Evolutionary conservation across 2,113 vertebrate genomes (phyloP), one percentile per base, ranked within the genome.

Genomic region (Lathamus discolor): DNA sequence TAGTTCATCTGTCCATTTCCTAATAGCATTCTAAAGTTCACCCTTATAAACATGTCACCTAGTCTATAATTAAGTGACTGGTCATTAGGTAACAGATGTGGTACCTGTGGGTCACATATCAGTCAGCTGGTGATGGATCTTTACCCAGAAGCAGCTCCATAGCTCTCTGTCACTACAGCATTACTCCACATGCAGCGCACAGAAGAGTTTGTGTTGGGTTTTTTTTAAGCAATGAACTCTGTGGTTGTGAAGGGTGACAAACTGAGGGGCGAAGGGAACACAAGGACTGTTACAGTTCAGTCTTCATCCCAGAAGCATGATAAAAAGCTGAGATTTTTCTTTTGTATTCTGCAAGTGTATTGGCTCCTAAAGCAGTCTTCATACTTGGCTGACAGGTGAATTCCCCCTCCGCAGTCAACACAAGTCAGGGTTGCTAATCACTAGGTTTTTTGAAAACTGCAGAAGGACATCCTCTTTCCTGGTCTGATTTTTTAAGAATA

Each of bases 41-140:
- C 98, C 98, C 99, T 98, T 99, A 99, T 99, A 99, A 99, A 99
- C 99, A 98, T 99, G 99, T 99, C 99, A 99, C 98, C 72, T 89
- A 95, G 98, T 95, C 96, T 76, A 97, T 99, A 99, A 99, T 99
- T 98, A 99, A 99, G 98, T 98, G 98, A 98, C 98, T 97, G 96
- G 98, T 98, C 98, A 99, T 98, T 98, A 98, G 98, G 98, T 98
- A 98, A 98, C 98, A 97, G 70, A 97, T 98, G 92, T 86, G 79
- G 96, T 99, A 99, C 98, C 98, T 98, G 98, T 98, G 98, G 98
- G 98, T 98, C 98, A 98, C 98, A 97, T 97, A 98, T 99, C 98
- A 98, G 97, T 99, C 99, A 98, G 97, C 72, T 78, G 93, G 95
- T 99, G 99, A 99, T 99, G 98, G 98, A 99, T 99, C 98, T 98